Conservation (phyloP, 2,888 invertebrate species). For the Drosophila greeni region DNA sequence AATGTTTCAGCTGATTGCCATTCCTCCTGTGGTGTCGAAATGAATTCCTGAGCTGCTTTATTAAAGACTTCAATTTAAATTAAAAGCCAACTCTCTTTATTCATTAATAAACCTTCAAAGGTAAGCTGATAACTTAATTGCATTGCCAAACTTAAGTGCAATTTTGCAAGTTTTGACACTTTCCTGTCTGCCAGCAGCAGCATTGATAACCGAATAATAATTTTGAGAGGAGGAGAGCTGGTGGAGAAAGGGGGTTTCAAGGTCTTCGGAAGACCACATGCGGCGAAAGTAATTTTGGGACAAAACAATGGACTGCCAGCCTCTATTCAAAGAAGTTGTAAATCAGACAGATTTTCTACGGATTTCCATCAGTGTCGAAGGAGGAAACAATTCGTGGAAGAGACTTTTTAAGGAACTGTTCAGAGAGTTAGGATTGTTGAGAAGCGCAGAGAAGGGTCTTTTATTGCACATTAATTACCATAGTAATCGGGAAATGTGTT, state of each 20-base stretch:
- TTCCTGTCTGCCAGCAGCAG: no score
- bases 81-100: not conserved
- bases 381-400: conserved; percentile 75
- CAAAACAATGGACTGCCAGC: conserved; percentile 84
- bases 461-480: not conserved
- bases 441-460: not conserved
- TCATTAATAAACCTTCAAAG: not conserved
- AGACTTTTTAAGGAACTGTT: not conserved
- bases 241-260: conserved; percentile 81
- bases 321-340: conserved; percentile 91
- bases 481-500: not conserved
- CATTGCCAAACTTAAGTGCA: not conserved
- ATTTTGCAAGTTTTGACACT: not conserved
- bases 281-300: conserved; percentile 82
- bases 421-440: not conserved
- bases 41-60: not conserved
- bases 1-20: not conserved
- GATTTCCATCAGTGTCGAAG: conserved; percentile 83
- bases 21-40: not conserved
- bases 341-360: conserved; percentile 89
- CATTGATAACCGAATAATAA: not conserved
- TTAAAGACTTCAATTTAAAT: not conserved
- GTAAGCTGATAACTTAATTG: not conserved
- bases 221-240: not conserved
- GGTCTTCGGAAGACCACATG: conserved; percentile 81